Evolutionary conservation across 2,888 invertebrate genomes (phyloP), one percentile per base, ranked within the genome.

Genomic region (Siphonodentalium dalli): DNA sequence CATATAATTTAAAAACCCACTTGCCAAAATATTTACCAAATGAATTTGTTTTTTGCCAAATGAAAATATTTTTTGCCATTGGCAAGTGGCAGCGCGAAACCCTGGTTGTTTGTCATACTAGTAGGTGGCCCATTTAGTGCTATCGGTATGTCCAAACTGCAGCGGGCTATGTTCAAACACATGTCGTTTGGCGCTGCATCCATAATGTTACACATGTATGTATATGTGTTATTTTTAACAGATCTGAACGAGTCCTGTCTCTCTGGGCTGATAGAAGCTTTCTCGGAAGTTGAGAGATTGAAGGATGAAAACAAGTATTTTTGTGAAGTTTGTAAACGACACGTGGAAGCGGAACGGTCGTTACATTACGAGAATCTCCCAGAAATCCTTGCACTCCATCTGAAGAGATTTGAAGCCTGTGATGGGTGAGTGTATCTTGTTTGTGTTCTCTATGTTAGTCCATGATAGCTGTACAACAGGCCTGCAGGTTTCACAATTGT

Each of bases 291-390:
- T 23, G 94, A 95, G 82, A 88, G 89, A 78, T 85, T 94, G 58
- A 87, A 89, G 44, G 93, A 90, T 69, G 88, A 90, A 73, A 93
- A 94, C 81, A 94, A 94, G 84, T 94, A 93, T 82, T 90, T 90
- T 86, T 95, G 94, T 83, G 91, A 90, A 68, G 87, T 88, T 61
- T 95, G 94, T 80, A 86, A 89, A 57, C 88, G 91, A 57, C 90
- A 92, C 81, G 92, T 92, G 78, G 94, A 94, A 83, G 95, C 94
- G 31, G 88, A 90, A 65, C 87, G 93, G 57, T 91, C 89, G 61
- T 90, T 93, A 29, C 88, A 91, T 54, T 94, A 91, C 83, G 90
- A 92, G 70, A 88, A 89, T 15, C 85, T 94, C 74, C 94, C 94
- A 27, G 88, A 91, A 58, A 86, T 94, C 55, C 86, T 95, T 58